These are phyloP conservation scores for Drosophila mojavensis DNA, from an alignment of 1,140 invertebrate genomes.

Conservation along the genomic window DNA sequence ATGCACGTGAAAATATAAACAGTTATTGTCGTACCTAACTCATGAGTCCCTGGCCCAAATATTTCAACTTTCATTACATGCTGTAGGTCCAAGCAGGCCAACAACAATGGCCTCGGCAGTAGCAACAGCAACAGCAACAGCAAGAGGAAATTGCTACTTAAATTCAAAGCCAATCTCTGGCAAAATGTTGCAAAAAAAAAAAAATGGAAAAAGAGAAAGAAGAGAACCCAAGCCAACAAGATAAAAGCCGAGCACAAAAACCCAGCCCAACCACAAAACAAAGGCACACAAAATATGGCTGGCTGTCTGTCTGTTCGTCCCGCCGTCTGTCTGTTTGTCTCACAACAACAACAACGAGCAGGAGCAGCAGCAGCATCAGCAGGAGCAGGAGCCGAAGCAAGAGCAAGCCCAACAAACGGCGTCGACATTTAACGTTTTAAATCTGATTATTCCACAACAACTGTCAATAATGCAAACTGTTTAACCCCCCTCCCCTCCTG, in stretches of 20 bases:
- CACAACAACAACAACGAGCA: neutral
- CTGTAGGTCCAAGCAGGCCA: slow-evolving; percentile 11
- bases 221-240: slow-evolving; percentile 41
- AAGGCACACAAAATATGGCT: slow-evolving; percentile 68
- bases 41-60: slow-evolving; percentile 29
- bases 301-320: neutral
- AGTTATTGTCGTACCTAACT: slow-evolving; percentile 18
- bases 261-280: slow-evolving; percentile 49
- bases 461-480: slow-evolving; percentile 76
- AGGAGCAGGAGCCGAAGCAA: neutral
- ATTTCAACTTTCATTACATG: slow-evolving; percentile 64
- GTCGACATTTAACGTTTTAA: slow-evolving; percentile 80
- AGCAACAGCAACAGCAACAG: slow-evolving; percentile 32
- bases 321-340: neutral
- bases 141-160: slow-evolving; percentile 77
- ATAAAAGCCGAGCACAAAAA: slow-evolving; percentile 50
- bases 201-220: neutral
- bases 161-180: slow-evolving; percentile 76
- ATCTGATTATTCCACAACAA: slow-evolving; percentile 82
- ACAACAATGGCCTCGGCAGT: slow-evolving; percentile 27
- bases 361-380: neutral
- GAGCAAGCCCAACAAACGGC: slow-evolving; percentile 50
- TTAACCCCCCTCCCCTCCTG: slow-evolving; percentile 11
- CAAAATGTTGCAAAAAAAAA: slow-evolving; percentile 56
- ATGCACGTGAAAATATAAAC: slow-evolving; percentile 4